Evolutionary conservation across 2,113 vertebrate genomes (phyloP), one percentile per base, ranked within the genome.

Genomic region (Prionailurus bengalensis): DNA sequence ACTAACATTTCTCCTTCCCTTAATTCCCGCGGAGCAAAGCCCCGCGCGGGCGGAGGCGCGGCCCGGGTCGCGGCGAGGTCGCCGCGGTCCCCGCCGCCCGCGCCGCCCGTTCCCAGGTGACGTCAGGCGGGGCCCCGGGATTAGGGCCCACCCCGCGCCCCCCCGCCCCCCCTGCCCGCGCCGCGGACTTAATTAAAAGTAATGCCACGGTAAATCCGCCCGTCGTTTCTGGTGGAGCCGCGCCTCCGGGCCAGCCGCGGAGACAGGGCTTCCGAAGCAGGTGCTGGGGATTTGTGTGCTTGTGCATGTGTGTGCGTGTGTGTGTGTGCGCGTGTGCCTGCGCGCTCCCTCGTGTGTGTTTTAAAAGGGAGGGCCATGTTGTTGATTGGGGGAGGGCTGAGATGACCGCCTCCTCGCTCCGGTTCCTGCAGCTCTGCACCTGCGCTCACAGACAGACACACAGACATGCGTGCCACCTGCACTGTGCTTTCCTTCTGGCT

Each of bases 181-280:
- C 98, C 94, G 96, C 98, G 89, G 97, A 99, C 97, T 99, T 99
- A 99, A 99, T 99, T 99, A 99, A 99, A 99, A 99, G 98, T 98
- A 98, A 98, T 97, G 98, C 98, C 98, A 96, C 63, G 88, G 96
- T 97, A 99, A 99, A 99, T 98, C 98, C 98, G 53, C 97, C 96
- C 96, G 23, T 98, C 98, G 98, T 84, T 83, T 48, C 90, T 79
- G 95, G 78, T 27, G 51, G 66, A 42, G 95, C 71, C 86, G 71
- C 51, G 96, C 92, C 90, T 82, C 3, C 29, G n/a, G 82, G 94
- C 95, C 70, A 5, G 97, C 84, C 93, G 39, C 45, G 21, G 31
- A 63, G 86, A 65, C 66, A 78, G 96, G 98, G 98, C 97, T 97
- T 98, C 85, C 71, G 92, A 93, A 98, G 98, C 99, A 99, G 99